phyloP scores from a whole-genome alignment of 2,113 vertebrate species.

The Macrotis lagotis region DNA sequence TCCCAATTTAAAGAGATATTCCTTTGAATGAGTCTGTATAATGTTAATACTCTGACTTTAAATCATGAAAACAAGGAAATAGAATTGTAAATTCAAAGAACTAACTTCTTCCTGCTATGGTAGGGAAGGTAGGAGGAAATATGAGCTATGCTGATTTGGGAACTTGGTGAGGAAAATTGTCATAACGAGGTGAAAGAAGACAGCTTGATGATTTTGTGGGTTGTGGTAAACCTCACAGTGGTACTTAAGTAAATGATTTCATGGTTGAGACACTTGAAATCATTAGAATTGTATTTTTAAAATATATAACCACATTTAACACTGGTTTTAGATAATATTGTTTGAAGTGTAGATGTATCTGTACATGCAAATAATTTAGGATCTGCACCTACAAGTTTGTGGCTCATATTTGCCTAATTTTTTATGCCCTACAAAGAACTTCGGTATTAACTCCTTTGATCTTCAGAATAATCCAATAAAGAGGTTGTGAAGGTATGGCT shows the following conservation, averaged over 20 bases:
- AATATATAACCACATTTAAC: background rate
- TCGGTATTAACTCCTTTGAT: background rate
- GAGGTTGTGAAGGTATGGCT: background rate
- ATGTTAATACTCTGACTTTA: background rate
- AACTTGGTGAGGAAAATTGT: background rate
- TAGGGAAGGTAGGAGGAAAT: background rate
- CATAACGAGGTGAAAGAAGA: background rate
- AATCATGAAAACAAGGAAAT: slow-evolving; percentile 16
- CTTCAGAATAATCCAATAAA: background rate
- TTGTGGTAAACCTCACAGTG: background rate
- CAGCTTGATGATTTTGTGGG: background rate
- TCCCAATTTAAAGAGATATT: slow-evolving; percentile 70
- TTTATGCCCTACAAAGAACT: background rate
- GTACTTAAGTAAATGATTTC: background rate
- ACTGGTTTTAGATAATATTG: background rate
- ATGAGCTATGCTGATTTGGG: background rate
- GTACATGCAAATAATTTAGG: background rate
- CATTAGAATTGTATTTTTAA: too few relatives aligned
- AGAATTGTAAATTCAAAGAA: background rate
- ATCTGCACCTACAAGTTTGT: background rate
- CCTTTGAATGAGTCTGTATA: slow-evolving; percentile 31
- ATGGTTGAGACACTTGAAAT: background rate
- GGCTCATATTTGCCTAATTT: background rate
- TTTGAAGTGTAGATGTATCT: background rate
- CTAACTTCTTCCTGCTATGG: slow-evolving; percentile 39